Conservation (phyloP, 2,113 vertebrate genomes). For the Hydrolagus affinis region DNA sequence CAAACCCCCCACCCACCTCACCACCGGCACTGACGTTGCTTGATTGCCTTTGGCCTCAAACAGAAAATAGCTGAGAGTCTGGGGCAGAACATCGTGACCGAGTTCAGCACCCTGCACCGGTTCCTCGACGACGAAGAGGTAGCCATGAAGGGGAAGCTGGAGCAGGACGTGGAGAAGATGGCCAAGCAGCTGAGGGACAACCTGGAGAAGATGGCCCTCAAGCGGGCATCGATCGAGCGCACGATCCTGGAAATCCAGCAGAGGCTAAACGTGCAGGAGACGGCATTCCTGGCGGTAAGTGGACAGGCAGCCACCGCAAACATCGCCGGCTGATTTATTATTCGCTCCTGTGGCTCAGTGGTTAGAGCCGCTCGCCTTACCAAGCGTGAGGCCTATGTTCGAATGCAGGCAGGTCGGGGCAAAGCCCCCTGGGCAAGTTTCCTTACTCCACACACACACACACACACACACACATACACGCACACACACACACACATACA, state of each 20-base stretch:
- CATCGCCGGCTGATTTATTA: no score
- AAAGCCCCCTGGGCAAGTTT: no score
- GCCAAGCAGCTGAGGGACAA: conserved; percentile 1
- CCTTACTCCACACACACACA: no score
- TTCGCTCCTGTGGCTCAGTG: no score
- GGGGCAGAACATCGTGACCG: not conserved
- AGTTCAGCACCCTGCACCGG: conserved; percentile 17
- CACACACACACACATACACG: no score
- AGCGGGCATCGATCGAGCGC: conserved; percentile 6
- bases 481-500: no score
- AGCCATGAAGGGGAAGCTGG: conserved; percentile 12
- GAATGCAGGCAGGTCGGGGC: no score
- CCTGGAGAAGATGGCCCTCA: not conserved
- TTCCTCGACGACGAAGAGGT: conserved; percentile 20
- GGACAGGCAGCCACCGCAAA: no score
- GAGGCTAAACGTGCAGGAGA: conserved; percentile 19
- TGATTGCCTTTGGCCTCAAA: not conserved
- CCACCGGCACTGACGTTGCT: not conserved
- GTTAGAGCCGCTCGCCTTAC: no score
- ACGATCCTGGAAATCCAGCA: conserved; percentile 22
- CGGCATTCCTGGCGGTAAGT: conserved; percentile 6
- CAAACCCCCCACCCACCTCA: not conserved
- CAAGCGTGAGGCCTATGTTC: no score
- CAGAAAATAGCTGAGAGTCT: conserved; percentile 23
- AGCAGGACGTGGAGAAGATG: not conserved